Evolutionary conservation across 2,113 vertebrate genomes (phyloP), one percentile per base, ranked within the genome.

Genomic region (Oreochromis aureus): DNA sequence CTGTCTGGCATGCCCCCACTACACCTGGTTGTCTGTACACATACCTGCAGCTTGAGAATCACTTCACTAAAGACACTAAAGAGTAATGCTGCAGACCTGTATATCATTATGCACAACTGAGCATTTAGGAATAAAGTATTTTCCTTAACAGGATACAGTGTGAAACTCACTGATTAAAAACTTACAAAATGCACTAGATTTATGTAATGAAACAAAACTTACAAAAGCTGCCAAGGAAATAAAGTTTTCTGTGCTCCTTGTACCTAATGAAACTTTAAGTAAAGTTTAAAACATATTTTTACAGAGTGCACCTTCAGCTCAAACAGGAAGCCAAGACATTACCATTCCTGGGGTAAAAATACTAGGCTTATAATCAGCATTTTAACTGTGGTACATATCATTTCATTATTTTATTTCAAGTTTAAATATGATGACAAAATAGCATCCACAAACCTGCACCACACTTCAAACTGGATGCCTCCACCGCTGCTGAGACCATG

Each of bases 381-480:
- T 86, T 84, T 54, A 53, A 79, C 32, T 80, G 7, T 71, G 19
- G 51, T 6, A 36, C 36, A 71, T 0, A 66, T 11, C 18, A 36
- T 9, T 54, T 58, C n/a, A 41, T 69, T 13, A 69, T 69, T 22
- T 39, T 69, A 69, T 13, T 4, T 54, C 7, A 44, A 27, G 4
- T 51, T 71, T 11, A 54, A 51, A 11, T 44, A 2, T 53, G 18
- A 7, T 19, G 3, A 18, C 6, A 69, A 41, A 27, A 36, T 10
- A 71, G 15, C 18, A 22, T 46, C 13, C 9, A 90, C 88, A 84
- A 96, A 99, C 98, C 98, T 98, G 97, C 98, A 99, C 98, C 99
- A 99, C 82, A 99, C 96, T 96, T 99, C 98, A 94, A 99, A 99
- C 66, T 97, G 97, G 86, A 99, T 93, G 73, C 98, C 98, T 81